Base-by-base conservation (phyloP, 2,797 vertebrate species). In the Lophius americanus region DNA sequence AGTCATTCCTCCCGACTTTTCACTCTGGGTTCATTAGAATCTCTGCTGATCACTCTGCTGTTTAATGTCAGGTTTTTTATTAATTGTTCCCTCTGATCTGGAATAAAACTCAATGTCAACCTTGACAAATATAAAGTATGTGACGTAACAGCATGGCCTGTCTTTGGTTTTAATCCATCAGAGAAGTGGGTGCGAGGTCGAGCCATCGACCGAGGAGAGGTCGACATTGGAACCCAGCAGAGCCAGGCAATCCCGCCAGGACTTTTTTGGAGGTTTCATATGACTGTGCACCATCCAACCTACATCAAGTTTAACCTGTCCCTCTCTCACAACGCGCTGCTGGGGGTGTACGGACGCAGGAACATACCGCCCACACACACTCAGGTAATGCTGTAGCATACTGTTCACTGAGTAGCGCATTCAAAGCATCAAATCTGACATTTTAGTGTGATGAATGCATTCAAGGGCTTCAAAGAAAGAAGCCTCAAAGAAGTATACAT, bases 191-290 rank as follows among this genome's bases (percentile, higher is more conserved):
- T 97, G 91, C 94, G 95, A 76, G 97, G 98, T 72, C 93, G 94
- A 48, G 95, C 96, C 68, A 98, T 98, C 77, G 97, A 99, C 85
- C 95, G 95, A 0, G 98, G 98, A 61, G 97, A 98, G 88, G 94
- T 98, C 51, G 96, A 97, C 86, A 90, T 98, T 42, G 97, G 96
- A 50, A 94, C 95, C 11, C 97, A 97, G 73, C 95, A 98, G 78
- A 96, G 95, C 90, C 96, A 99, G 84, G 94, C 94, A 1, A 96
- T 99, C 68, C 97, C 97, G 0, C 97, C 97, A 0, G 96, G 96
- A 55, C 94, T 98, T 23, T 99, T 99, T 90, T 99, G 98, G 97
- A 95, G 97, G 86, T 98, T 98, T 90, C 96, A 97, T 79, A 95
- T 99, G 74, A 96, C 85, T 9, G 95, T 98, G 60, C 96, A 97